These are phyloP conservation scores for Tetheella fluctuosa DNA, from an alignment of 2,888 invertebrate genomes.

Conservation along the genomic window DNA sequence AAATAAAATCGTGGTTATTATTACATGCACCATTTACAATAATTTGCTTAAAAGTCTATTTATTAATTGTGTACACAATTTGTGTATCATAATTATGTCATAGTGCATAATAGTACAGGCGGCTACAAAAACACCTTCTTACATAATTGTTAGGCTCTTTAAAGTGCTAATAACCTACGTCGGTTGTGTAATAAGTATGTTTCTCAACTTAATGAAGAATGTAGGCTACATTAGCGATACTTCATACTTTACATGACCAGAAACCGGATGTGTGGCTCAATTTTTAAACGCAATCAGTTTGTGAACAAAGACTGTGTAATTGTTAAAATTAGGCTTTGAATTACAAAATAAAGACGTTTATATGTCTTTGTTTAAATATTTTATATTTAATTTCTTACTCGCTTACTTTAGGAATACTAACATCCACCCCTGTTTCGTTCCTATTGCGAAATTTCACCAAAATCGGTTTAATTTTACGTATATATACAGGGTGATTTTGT, in stretches of 20 bases:
- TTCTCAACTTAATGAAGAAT: slow-evolving; percentile 9
- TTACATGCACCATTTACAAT: too few relatives aligned
- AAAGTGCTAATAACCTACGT: slow-evolving; percentile 3
- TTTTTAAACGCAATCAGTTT: slow-evolving; percentile 4
- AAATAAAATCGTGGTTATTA: too few relatives aligned
- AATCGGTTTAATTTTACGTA: too few relatives aligned
- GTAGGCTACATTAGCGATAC: slow-evolving; percentile 11
- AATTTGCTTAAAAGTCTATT: too few relatives aligned
- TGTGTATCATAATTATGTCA: too few relatives aligned
- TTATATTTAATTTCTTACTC: not conserved
- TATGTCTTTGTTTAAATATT: not conserved
- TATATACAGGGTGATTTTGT: too few relatives aligned
- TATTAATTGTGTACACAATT: not conserved
- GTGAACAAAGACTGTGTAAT: slow-evolving; percentile 8
- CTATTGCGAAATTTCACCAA: too few relatives aligned
- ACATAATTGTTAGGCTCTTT: not conserved
- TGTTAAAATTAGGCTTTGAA: slow-evolving; percentile 8
- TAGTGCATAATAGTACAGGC: not conserved
- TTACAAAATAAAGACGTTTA: not conserved
- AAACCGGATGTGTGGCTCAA: slow-evolving; percentile 5
- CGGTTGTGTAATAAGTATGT: not conserved
- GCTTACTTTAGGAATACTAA: too few relatives aligned
- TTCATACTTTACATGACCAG: slow-evolving; percentile 1
- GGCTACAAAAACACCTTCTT: not conserved
- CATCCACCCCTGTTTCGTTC: too few relatives aligned